phyloP scores from a whole-genome alignment of 1,140 invertebrate genomes.

The Meloidogyne exigua region DNA sequence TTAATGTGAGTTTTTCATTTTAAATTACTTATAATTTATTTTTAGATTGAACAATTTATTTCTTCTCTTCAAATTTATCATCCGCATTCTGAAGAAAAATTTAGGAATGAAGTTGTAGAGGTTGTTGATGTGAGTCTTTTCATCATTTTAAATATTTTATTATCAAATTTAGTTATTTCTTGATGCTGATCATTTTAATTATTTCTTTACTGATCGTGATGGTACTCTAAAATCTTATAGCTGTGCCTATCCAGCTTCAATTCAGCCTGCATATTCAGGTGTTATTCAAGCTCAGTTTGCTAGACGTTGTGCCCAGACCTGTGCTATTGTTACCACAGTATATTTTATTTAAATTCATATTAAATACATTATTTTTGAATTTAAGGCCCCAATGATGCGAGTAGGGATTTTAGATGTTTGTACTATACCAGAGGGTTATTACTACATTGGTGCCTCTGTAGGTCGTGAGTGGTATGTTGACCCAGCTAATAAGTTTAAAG shows the following conservation, averaged over 20 bases:
- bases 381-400: background rate
- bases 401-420: constrained; percentile 51
- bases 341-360: constrained; percentile 58
- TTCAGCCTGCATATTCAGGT: constrained; percentile 62
- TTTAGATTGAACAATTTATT: constrained; percentile 31
- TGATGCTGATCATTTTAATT: constrained; percentile 61
- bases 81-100: constrained; percentile 48
- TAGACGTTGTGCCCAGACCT: constrained; percentile 63
- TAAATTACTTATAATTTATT: background rate
- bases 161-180: constrained; percentile 35
- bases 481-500: constrained; percentile 60
- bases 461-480: constrained; percentile 63
- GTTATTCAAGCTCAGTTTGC: constrained; percentile 64
- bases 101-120: constrained; percentile 65
- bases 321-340: constrained; percentile 62
- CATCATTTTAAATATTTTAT: background rate
- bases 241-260: constrained; percentile 57
- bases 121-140: constrained; percentile 51
- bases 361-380: constrained; percentile 4
- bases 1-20: constrained; percentile 58
- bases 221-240: constrained; percentile 61
- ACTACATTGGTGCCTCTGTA: constrained; percentile 62
- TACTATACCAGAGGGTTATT: constrained; percentile 63
- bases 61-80: constrained; percentile 54
- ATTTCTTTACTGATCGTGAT: constrained; percentile 63